Conservation (phyloP, 2,797 vertebrate genomes). For the Halcyon smyrnensis region DNA sequence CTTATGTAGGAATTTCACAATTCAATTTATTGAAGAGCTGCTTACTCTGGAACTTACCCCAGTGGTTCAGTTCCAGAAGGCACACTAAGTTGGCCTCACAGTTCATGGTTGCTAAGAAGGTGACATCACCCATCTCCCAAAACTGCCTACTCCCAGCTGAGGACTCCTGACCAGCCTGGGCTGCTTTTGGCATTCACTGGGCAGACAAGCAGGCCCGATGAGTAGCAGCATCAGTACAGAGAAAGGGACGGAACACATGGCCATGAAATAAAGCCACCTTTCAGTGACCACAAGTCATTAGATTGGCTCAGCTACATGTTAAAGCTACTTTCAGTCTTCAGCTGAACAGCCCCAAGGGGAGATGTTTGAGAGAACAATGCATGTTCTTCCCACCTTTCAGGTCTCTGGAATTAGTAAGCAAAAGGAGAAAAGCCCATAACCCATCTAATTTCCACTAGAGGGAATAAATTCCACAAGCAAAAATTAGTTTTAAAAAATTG, state of each 20-base stretch:
- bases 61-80: background rate
- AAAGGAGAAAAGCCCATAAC: background rate
- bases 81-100: background rate
- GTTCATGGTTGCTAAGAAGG: background rate
- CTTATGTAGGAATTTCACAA: background rate
- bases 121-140: background rate
- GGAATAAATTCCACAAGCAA: background rate
- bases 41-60: background rate
- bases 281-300: background rate
- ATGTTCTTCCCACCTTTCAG: background rate
- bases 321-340: background rate
- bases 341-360: background rate
- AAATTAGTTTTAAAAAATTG: accelerated
- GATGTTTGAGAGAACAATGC: background rate
- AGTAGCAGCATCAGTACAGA: background rate
- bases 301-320: background rate
- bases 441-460: background rate
- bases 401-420: background rate
- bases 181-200: background rate
- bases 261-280: background rate
- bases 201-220: background rate
- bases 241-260: background rate
- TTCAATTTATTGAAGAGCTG: background rate
- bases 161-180: background rate
- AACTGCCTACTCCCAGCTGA: background rate